Evolutionary conservation across 2,888 invertebrate species (phyloP).

Genomic region (Acanthosepion pharaonis): DNA sequence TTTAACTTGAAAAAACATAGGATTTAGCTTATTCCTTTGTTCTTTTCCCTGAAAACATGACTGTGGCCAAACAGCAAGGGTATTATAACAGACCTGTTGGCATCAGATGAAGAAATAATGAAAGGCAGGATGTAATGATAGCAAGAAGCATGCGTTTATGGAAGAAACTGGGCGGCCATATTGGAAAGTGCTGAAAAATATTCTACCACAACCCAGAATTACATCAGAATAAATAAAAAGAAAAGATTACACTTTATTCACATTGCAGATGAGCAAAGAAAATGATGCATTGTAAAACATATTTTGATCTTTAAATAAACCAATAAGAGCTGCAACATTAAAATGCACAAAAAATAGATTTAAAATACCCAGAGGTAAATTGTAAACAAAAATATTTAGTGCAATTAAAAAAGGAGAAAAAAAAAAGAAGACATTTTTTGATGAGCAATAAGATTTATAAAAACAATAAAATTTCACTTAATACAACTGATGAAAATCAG

Average conservation of each 20-base stretch:
- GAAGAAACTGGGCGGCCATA: not conserved
- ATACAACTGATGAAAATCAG: not conserved
- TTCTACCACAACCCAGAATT: not conserved
- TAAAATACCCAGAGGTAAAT: not conserved
- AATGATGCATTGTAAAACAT: not conserved
- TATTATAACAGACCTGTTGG: not conserved
- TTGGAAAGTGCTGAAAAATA: not conserved
- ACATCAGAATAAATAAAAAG: not conserved
- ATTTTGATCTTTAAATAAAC: not conserved
- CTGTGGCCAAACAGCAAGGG: not conserved
- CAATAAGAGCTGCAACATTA: not conserved
- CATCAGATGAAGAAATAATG: not conserved
- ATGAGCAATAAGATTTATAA: not conserved
- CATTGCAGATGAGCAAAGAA: not conserved
- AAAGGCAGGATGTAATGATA: not conserved
- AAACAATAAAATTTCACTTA: not conserved
- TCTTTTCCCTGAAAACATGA: not conserved
- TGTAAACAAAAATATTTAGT: not conserved
- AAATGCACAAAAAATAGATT: not conserved
- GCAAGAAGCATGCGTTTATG: not conserved
- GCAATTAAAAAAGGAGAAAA: not conserved
- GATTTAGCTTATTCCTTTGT: not conserved
- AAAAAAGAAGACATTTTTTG: too few relatives aligned
- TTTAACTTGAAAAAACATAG: not conserved
- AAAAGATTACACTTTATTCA: not conserved